Base-by-base conservation (phyloP, 2,113 vertebrate genomes). In the Sigmodon hispidus region DNA sequence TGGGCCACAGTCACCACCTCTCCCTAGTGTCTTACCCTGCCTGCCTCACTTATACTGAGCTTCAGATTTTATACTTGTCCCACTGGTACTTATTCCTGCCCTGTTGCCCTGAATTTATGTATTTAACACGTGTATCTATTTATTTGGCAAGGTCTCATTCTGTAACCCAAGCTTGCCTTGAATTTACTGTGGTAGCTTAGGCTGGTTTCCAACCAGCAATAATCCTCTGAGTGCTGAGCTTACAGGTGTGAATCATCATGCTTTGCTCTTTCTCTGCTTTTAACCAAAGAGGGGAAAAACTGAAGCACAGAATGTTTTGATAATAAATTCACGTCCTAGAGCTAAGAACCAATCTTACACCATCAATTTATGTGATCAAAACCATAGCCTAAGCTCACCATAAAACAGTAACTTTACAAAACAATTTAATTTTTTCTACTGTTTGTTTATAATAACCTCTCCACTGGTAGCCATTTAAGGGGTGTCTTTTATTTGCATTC, bases 361-460 rank as follows among this genome's bases (percentile, higher is more conserved):
- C 22, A 21, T 12, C 43, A 72, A 88, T 31, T 36, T 36, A 2
- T 0, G 0, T 59, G 81, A 83, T 63, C 61, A n/a, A 90, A 84
- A 83, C 80, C 3, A 0, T 83, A n/a, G 90, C 0, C 1, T 70
- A 2, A 29, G 67, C 77, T 88, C 76, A 1, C 40, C 15, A 0
- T 31, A 63, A 72, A 73, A 72, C 26, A 2, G 0, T 15, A 2
- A 48, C 86, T 77, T 59, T 3, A 31, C 59, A 16, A 34, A 77
- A 52, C 1, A 24, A 45, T 57, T 50, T 4, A 36, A 48, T 57
- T 31, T 75, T 36, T 48, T 65, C 81, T 65, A 15, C 81, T 43
- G 26, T 29, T 17, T n/a, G 12, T 55, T n/a, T 29, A 19, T 31
- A 55, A 26, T 8, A 26, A 52, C 59, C 36, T 80, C 52, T 48